Evolutionary conservation across 2,113 vertebrate species (phyloP), one percentile per base, ranked within the genome.

Genomic region (Amblyornis subalaris): DNA sequence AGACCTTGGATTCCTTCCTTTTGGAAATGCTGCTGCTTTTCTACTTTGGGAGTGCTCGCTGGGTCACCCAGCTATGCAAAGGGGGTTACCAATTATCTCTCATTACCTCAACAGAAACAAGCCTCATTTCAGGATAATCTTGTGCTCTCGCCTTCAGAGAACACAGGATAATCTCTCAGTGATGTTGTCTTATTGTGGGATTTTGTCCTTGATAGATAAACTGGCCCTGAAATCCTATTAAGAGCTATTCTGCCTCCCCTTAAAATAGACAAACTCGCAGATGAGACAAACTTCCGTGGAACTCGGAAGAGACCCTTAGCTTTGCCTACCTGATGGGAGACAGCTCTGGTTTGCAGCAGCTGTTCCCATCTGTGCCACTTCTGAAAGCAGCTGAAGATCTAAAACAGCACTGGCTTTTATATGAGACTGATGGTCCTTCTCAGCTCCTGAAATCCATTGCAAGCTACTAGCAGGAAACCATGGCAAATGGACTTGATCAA

Each of bases 191-290:
- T 62, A 33, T 36, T 40, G 62, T 87, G 66, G 74, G 85, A 85
- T 94, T 95, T 95, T 72, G 60, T 73, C 74, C 84, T 79, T 58
- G 62, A 50, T 57, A 61, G 87, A 88, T 88, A 95, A 96, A 92
- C 54, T 0, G 0, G 5, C 58, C 42, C 74, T 93, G 74, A 88
- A 91, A 94, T 94, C 96, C 87, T 94, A 51, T 94, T 88, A 95
- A 77, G 85, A 80, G 74, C 62, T 73, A 25, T 94, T 95, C 75
- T 40, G 44, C 44, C 36, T 91, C 23, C 40, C n/a, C 20, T 71
- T 81, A 55, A 95, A 76, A 66, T 13, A 58, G 61, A 33, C 18
- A 50, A 78, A 83, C n/a, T 77, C 7, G 1, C n/a, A 38, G 65
- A 86, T 60, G 73, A 85, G 71, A 55, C 54, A 38, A 86, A 81